Evolutionary conservation across 2,888 invertebrate species (phyloP), one percentile per base, ranked within the genome.

Genomic region (Cremastobaeus sp.): DNA sequence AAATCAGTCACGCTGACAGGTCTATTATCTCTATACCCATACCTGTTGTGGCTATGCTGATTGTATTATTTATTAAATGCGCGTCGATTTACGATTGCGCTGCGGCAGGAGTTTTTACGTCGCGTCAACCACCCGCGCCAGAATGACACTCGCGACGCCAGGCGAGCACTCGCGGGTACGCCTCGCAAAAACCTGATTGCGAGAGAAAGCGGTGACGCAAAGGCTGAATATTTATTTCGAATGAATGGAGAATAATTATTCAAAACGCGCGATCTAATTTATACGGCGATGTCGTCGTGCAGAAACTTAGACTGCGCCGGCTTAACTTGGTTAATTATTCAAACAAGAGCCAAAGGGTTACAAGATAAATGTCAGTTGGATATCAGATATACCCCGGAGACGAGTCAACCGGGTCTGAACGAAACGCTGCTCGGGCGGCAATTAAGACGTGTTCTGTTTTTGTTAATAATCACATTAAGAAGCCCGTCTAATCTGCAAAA

Each of bases 311-410:
- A 47, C 41, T 47, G 21, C 20, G 45, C 45, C 47, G 39, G 34
- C 4, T 34, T 43, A 55, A 55, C 30, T 55, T 47, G 39, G 65
- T 65, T 65, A 65, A 65, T 65, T 45, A 65, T 65, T 65, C 65
- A 65, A 55, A 65, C 65, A 34, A 65, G 54, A 55, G 55, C 66
- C 55, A 66, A 65, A 66, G 65, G 54, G 65, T 65, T 65, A 65
- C 28, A 55, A 65, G 65, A 65, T 65, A 65, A 54, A 65, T 65
- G 65, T 65, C 65, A 65, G 65, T 55, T 65, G 47, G 47, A 28
- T 47, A 65, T 65, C 55, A 39, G 47, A 47, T 55, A 32, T 65
- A 55, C 28, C 65, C 55, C 12, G 9, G 30, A 65, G 65, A 17
- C 21, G 12, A 62, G 39, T 55, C 28, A 65, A 55, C 47, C 47